These are phyloP conservation scores for Zaprionus ghesquierei DNA, from an alignment of 1,140 invertebrate genomes.

Conservation along the genomic window DNA sequence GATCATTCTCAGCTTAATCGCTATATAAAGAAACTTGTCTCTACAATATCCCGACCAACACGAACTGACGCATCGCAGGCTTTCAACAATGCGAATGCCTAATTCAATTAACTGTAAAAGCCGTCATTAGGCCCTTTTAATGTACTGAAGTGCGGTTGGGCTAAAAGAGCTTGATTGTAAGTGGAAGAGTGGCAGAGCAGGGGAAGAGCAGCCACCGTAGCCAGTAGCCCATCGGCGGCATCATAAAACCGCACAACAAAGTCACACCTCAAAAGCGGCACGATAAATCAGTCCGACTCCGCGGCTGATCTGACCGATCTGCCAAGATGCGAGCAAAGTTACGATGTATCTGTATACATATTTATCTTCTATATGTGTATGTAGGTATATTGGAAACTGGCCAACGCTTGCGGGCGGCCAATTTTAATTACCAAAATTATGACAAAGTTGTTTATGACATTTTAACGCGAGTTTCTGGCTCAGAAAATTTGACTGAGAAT, in stretches of 20 bases:
- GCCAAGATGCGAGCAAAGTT: not conserved
- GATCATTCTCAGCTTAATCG: not conserved
- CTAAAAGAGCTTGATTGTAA: not conserved
- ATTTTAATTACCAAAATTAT: conserved; percentile 81
- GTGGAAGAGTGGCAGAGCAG: not conserved
- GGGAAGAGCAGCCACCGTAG: conserved; percentile 24
- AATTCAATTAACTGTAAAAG: conserved; percentile 79
- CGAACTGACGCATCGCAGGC: conserved; percentile 52
- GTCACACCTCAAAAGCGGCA: conserved; percentile 60
- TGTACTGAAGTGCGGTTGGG: conserved; percentile 11
- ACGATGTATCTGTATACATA: not conserved
- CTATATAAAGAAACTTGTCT: not conserved
- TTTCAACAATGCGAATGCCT: conserved; percentile 25
- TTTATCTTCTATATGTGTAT: not conserved
- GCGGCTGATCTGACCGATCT: conserved; percentile 29
- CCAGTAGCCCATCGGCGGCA: conserved; percentile 52
- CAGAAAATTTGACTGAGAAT: conserved; percentile 65
- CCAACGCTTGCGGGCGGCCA: conserved; percentile 61
- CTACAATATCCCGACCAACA: not conserved
- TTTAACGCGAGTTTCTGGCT: conserved; percentile 64
- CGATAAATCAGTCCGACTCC: conserved; percentile 62
- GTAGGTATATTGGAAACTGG: not conserved
- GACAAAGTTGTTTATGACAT: conserved; percentile 80
- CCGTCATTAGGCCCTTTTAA: conserved; percentile 68
- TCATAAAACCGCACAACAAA: conserved; percentile 70